Base-by-base conservation (phyloP, 2,888 invertebrate genomes). In the Stratiomys singularior region DNA sequence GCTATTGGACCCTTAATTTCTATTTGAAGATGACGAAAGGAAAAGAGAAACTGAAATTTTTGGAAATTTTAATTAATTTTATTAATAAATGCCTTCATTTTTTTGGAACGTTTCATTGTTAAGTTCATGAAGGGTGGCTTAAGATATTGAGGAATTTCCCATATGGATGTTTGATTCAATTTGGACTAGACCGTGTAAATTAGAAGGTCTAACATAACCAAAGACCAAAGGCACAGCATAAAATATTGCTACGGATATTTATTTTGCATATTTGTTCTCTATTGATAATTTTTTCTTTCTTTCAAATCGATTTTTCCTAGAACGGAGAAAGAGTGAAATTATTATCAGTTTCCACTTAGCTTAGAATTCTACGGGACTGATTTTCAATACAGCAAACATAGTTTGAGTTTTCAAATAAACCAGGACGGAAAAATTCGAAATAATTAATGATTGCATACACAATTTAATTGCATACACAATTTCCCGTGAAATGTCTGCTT, bases 1-100 rank as follows among this genome's bases (percentile, higher is more conserved):
- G 5, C 11, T 60, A 23, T 79, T 79, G 78, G 78, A 79, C 78
- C 78, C 78, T 79, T 77, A 77, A 77, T 74, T 28, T 58, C 74
- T 56, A 72, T 28, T 67, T 60, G 28, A 64, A 78, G 76, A 71
- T 27, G 13, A 27, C 1, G 27, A 64, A 30, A 27, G 28, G 15
- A 28, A 28, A 28, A 15, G 25, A 2, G n/a, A 64, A 64, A 64
- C n/a, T 11, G 3, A 4, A 7, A 2, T 23, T 13, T 23, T 60
- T 52, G 4, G 15, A 52, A 52, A 52, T 9, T n/a, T n/a, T 18
- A 13, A 52, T 52, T 13, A 37, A 37, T 5, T n/a, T n/a, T n/a
- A n/a, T n/a, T n/a, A n/a, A n/a, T n/a, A n/a, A n/a, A n/a, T n/a
- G n/a, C n/a, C n/a, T n/a, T n/a, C n/a, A n/a, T n/a, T n/a, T n/a